Conservation (phyloP, 2,113 vertebrate species). For the Eurypyga helias region DNA sequence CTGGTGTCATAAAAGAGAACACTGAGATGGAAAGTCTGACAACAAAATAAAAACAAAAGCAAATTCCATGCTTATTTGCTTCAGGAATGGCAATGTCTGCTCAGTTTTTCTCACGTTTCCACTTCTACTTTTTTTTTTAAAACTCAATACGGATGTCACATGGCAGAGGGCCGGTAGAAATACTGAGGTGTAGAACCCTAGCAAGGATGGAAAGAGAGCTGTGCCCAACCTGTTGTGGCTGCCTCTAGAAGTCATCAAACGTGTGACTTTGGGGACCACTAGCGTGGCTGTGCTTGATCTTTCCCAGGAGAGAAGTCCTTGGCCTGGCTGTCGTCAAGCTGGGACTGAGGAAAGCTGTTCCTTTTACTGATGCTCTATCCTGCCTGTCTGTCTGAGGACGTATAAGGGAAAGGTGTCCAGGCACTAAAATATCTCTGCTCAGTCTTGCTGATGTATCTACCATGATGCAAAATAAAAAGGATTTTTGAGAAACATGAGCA, state of each 20-base stretch:
- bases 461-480: neutral
- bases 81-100: neutral
- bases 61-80: neutral
- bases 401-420: neutral
- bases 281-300: neutral
- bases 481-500: neutral
- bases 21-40: neutral
- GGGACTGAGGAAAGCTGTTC: neutral
- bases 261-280: neutral
- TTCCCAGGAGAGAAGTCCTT: neutral
- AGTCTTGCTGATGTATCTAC: neutral
- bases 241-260: neutral
- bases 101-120: neutral
- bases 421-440: neutral
- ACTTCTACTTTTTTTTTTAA: neutral
- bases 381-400: neutral
- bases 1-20: neutral
- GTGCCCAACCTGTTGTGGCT: accelerated
- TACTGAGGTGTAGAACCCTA: neutral
- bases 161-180: neutral
- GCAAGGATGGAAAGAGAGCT: neutral
- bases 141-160: neutral
- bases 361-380: neutral
- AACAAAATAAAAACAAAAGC: neutral
- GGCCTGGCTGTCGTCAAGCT: neutral